Conservation (phyloP, 2,888 invertebrate species). For the Periphyllus acericola region DNA sequence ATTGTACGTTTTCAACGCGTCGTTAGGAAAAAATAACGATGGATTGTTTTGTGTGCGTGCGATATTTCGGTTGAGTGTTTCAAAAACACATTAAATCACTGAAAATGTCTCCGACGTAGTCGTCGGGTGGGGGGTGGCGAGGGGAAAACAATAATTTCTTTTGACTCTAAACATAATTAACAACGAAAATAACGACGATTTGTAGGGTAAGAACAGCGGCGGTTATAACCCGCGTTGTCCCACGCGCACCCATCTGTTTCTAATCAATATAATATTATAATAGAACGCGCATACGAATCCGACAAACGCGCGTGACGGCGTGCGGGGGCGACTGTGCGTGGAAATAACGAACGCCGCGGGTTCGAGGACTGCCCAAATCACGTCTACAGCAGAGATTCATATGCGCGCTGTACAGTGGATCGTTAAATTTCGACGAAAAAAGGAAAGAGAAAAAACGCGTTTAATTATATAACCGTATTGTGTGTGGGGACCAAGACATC, state of each 20-base stretch:
- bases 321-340: too few relatives aligned
- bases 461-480: too few relatives aligned
- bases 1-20: neutral
- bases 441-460: too few relatives aligned
- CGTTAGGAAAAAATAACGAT: neutral
- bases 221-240: neutral
- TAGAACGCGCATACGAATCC: too few relatives aligned
- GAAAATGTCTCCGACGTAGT: neutral
- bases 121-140: neutral
- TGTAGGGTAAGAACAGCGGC: neutral
- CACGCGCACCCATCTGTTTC: constrained; percentile 10
- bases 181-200: constrained; percentile 1
- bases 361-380: too few relatives aligned
- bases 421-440: neutral
- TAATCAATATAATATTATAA: constrained; percentile 24
- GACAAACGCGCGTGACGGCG: neutral
- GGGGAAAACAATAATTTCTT: neutral
- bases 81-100: neutral
- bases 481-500: neutral
- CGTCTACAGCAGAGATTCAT: too few relatives aligned
- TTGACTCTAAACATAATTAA: neutral
- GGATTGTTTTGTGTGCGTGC: neutral
- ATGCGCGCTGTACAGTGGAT: too few relatives aligned
- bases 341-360: too few relatives aligned
- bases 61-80: neutral